Percentiles rank a stretch among this genome's conserved stretches.
phyloP scores from a whole-genome alignment of 2,888 invertebrate genomes.

The Lasioglossum leucozonium region DNA sequence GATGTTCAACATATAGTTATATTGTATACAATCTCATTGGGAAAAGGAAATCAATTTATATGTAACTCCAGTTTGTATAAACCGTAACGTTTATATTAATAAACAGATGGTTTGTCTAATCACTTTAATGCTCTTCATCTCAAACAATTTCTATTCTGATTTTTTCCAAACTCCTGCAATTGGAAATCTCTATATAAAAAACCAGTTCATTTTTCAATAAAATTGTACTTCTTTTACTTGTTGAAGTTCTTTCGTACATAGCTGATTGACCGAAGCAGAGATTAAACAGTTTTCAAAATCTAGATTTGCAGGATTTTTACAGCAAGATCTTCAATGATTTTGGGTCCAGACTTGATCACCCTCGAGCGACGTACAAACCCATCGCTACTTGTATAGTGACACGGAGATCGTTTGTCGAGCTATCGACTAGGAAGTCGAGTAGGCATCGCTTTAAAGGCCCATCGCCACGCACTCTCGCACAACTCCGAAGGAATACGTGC shows the following conservation, averaged over 20 bases:
- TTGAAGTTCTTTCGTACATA: not conserved
- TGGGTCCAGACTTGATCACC: not conserved
- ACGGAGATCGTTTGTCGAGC: slow-evolving; percentile 54
- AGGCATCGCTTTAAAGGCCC: slow-evolving; percentile 57
- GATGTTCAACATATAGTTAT: too few relatives aligned
- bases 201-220: too few relatives aligned
- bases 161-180: not conserved
- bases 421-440: slow-evolving; percentile 69
- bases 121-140: too few relatives aligned
- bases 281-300: not conserved
- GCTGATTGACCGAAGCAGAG: not conserved
- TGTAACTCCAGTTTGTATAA: too few relatives aligned
- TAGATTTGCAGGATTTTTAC: not conserved
- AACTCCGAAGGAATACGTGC: slow-evolving; percentile 57
- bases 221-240: too few relatives aligned
- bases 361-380: not conserved
- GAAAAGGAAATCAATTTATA: too few relatives aligned
- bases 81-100: too few relatives aligned
- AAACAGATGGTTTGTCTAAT: too few relatives aligned
- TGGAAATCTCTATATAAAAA: not conserved
- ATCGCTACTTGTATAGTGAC: slow-evolving; percentile 18
- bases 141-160: not conserved
- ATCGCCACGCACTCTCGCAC: slow-evolving; percentile 58
- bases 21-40: too few relatives aligned
- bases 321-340: not conserved